phyloP scores from a whole-genome alignment of 2,888 invertebrate species.

The Zhengitettix transpicula region DNA sequence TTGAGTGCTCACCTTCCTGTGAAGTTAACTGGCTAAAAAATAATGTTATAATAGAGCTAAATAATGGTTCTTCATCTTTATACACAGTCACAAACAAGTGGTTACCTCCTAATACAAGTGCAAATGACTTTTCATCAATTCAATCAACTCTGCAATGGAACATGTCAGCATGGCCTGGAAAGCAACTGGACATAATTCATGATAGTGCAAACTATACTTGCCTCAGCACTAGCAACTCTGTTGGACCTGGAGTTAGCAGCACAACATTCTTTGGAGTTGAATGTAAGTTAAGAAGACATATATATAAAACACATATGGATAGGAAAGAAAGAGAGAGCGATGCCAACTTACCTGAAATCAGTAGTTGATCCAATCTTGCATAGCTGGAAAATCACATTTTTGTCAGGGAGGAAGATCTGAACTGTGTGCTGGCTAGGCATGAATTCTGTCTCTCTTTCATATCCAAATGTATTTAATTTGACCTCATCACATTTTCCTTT shows the following conservation, averaged over 20 bases:
- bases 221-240: slow-evolving; percentile 56
- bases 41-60: slow-evolving; percentile 44
- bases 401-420: too few relatives aligned
- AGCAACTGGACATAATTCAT: slow-evolving; percentile 53
- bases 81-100: slow-evolving; percentile 33
- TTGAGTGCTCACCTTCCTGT: slow-evolving; percentile 79
- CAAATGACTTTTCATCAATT: slow-evolving; percentile 78
- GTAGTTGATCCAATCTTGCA: too few relatives aligned
- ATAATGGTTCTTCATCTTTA: neutral
- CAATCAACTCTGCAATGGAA: slow-evolving; percentile 78
- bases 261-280: slow-evolving; percentile 76
- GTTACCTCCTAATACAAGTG: slow-evolving; percentile 54
- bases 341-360: too few relatives aligned
- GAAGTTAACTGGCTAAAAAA: slow-evolving; percentile 73
- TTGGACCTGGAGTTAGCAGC: slow-evolving; percentile 66
- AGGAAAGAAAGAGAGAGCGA: too few relatives aligned
- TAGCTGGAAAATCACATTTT: too few relatives aligned
- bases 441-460: too few relatives aligned
- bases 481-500: too few relatives aligned
- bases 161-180: slow-evolving; percentile 66
- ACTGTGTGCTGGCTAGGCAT: too few relatives aligned
- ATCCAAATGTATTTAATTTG: too few relatives aligned
- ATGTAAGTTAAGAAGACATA: slow-evolving; percentile 43
- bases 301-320: too few relatives aligned
- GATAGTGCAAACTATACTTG: slow-evolving; percentile 76